Evolutionary conservation across 1,140 invertebrate genomes (phyloP).

Genomic region (Helicoverpa zea): DNA sequence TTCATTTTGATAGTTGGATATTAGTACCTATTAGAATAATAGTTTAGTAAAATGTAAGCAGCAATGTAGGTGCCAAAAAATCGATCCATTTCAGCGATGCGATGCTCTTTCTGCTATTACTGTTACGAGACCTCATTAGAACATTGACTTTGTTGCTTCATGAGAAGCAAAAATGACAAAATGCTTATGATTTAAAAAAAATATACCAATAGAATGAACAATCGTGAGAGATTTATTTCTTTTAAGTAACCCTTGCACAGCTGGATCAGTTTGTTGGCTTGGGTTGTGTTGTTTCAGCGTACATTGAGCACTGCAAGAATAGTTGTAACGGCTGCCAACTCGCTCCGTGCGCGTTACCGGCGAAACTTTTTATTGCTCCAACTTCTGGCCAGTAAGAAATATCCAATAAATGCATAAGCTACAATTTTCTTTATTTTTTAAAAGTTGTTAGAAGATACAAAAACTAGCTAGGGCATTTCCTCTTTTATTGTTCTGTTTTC

Average conservation of each 20-base stretch:
- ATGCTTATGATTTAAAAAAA: neutral
- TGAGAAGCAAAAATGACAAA: neutral
- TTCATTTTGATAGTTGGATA: no score
- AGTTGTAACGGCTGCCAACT: neutral
- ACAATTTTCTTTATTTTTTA: neutral
- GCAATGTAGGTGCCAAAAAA: neutral
- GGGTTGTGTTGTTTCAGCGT: constrained; percentile 9
- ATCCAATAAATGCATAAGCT: neutral
- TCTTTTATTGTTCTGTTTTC: neutral
- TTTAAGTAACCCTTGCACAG: constrained; percentile 14
- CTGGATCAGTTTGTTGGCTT: constrained; percentile 21
- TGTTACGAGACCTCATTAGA: no score
- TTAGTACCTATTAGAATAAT: neutral
- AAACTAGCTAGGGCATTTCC: neutral
- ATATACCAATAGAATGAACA: neutral
- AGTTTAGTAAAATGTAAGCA: no score
- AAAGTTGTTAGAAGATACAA: neutral
- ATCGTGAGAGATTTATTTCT: constrained; percentile 1
- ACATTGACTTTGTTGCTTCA: no score
- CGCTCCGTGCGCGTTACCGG: neutral
- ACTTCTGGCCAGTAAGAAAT: neutral
- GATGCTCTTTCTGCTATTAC: no score
- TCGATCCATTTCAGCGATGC: no score
- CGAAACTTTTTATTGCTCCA: neutral
- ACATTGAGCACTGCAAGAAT: neutral